Percentiles rank a stretch among this genome's conserved stretches.
phyloP scores from a whole-genome alignment of 1,140 invertebrate species.

The Camponotus floridanus region DNA sequence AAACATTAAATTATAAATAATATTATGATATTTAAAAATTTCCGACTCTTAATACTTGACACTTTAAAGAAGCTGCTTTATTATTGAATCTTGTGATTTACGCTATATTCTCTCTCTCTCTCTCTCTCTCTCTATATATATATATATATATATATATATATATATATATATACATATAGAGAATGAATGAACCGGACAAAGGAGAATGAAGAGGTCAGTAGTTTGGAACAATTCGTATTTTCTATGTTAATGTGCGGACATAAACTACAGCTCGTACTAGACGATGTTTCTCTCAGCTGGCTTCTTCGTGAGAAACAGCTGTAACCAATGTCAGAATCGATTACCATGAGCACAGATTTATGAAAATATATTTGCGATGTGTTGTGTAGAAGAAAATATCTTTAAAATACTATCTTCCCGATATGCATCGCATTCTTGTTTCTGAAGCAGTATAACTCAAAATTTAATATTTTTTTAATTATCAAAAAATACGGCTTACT shows the following conservation, averaged over 20 bases:
- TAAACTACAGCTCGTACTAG: slow-evolving; percentile 78
- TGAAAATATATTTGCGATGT: slow-evolving; percentile 25
- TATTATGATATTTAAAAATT: neutral
- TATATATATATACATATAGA: no score
- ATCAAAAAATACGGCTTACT: slow-evolving; percentile 13
- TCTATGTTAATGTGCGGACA: slow-evolving; percentile 80
- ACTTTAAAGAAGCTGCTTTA: neutral
- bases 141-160: no score
- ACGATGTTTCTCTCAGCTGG: slow-evolving; percentile 65
- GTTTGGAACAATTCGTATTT: slow-evolving; percentile 74
- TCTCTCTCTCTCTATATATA: no score
- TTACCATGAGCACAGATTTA: slow-evolving; percentile 54
- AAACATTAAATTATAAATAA: slow-evolving; percentile 4
- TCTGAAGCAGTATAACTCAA: neutral
- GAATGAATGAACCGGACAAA: slow-evolving; percentile 7
- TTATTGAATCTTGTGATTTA: neutral
- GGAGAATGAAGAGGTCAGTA: slow-evolving; percentile 34
- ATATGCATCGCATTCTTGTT: slow-evolving; percentile 24
- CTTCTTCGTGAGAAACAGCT: slow-evolving; percentile 76
- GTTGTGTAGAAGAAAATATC: slow-evolving; percentile 21
- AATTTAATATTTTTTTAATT: slow-evolving; percentile 27
- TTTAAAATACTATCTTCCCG: slow-evolving; percentile 4
- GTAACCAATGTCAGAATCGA: slow-evolving; percentile 76
- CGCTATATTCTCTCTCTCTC: no score
- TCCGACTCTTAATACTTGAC: neutral